Percentiles rank a stretch among this genome's conserved stretches.
Evolutionary conservation across 2,113 vertebrate species (phyloP).

Genomic region (Oophaga pumilio): DNA sequence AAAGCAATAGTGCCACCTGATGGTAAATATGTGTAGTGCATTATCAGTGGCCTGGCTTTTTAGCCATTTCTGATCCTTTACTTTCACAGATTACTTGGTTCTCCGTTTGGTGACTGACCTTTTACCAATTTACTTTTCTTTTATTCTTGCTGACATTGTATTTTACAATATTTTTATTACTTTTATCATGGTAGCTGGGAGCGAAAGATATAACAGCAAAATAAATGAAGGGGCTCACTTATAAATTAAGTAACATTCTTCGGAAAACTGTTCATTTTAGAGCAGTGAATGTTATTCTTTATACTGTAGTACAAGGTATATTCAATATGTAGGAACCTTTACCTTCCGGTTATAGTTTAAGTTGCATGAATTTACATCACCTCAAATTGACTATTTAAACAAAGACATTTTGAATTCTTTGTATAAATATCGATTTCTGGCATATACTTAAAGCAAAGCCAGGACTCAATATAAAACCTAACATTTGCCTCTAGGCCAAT

Average conservation of each 20-base stretch:
- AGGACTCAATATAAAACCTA: too few species aligned
- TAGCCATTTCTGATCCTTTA: neutral
- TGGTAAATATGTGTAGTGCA: conserved; percentile 10
- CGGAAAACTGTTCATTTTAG: too few species aligned
- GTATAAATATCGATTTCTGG: too few species aligned
- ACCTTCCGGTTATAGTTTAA: neutral
- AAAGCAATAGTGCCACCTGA: conserved; percentile 49
- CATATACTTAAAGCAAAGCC: too few species aligned
- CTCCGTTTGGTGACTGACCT: neutral
- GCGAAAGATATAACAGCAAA: neutral
- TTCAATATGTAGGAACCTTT: too few species aligned
- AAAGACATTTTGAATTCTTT: too few species aligned
- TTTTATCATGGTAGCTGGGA: too few species aligned
- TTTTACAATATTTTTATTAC: neutral
- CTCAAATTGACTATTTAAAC: too few species aligned
- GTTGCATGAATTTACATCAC: neutral
- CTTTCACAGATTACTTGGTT: neutral
- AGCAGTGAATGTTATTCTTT: too few species aligned
- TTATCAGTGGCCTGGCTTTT: neutral
- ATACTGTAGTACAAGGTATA: too few species aligned
- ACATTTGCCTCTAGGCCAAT: too few species aligned
- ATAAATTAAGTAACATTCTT: too few species aligned
- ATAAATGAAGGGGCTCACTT: neutral
- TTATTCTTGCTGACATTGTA: neutral
- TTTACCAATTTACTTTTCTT: neutral